These are phyloP conservation scores for Percopsis omiscomaycus DNA, from an alignment of 2,797 vertebrate species.

Conservation along the genomic window DNA sequence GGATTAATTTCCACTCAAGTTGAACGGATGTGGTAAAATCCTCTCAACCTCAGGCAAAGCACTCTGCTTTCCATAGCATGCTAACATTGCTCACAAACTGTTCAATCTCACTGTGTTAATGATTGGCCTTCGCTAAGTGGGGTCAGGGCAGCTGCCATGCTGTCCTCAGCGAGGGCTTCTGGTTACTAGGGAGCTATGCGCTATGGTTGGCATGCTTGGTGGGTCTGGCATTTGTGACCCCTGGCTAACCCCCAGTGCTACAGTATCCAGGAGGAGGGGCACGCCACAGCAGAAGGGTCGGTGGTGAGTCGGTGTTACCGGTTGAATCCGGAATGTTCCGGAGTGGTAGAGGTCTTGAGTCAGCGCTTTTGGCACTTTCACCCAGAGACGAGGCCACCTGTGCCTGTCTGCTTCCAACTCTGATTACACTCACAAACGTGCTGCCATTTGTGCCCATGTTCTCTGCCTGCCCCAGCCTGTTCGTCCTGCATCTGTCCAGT, in stretches of 20 bases:
- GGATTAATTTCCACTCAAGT: too few relatives aligned
- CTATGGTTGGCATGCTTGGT: constrained; percentile 36
- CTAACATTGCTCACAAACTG: background rate
- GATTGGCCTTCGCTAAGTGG: constrained; percentile 8
- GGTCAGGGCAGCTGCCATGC: constrained; percentile 4
- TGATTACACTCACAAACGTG: constrained; percentile 39
- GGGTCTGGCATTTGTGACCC: constrained; percentile 29
- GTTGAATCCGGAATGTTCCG: constrained; percentile 55
- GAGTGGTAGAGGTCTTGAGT: constrained; percentile 47
- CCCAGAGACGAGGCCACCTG: constrained; percentile 73
- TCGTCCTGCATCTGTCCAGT: constrained; percentile 66
- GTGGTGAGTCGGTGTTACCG: constrained; percentile 12
- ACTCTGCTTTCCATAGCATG: background rate
- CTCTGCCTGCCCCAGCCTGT: constrained; percentile 42
- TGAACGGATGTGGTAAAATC: too few relatives aligned
- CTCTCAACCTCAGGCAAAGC: too few relatives aligned
- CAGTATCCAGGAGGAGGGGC: constrained; percentile 8
- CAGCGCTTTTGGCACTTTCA: constrained; percentile 68
- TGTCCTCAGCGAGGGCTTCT: constrained; percentile 5
- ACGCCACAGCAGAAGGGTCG: background rate
- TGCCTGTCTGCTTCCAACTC: constrained; percentile 62
- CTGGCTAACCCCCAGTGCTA: constrained; percentile 29
- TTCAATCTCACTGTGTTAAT: too few relatives aligned
- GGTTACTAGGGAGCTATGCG: constrained; percentile 48
- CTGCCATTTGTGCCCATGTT: constrained; percentile 23